These are phyloP conservation scores for Halcyon badia DNA, from an alignment of 2,797 vertebrate genomes.

Conservation along the genomic window DNA sequence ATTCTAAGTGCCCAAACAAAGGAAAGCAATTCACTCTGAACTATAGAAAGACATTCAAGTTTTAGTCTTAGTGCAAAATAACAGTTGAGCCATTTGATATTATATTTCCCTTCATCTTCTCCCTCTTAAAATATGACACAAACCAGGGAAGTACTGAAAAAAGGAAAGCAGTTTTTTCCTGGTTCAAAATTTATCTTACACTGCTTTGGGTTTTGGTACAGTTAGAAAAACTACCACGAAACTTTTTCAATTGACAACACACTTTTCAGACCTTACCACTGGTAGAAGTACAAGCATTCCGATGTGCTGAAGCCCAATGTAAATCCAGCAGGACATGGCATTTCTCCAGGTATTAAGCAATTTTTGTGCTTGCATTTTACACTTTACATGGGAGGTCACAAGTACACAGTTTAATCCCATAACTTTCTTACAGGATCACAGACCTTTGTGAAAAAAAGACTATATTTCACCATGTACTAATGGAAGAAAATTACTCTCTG, in stretches of 20 bases:
- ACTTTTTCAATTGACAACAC: neutral
- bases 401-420: neutral
- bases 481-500: constrained; percentile 2
- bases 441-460: neutral
- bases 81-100: neutral
- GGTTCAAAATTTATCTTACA: constrained; percentile 17
- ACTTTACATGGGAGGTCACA: neutral
- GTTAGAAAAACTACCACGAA: neutral
- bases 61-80: neutral
- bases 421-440: constrained; percentile 6
- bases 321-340: constrained; percentile 5
- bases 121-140: neutral
- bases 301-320: neutral
- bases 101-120: neutral
- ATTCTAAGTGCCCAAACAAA: neutral
- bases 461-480: constrained; percentile 1
- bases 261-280: neutral
- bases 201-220: neutral
- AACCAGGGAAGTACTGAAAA: neutral
- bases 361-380: neutral
- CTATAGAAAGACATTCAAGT: neutral
- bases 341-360: neutral
- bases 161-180: neutral
- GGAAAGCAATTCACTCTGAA: neutral
- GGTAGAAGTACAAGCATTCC: neutral